Percentiles rank a stretch among this genome's conserved stretches.
phyloP scores from a whole-genome alignment of 2,797 vertebrate species.

The Fringilla coelebs region DNA sequence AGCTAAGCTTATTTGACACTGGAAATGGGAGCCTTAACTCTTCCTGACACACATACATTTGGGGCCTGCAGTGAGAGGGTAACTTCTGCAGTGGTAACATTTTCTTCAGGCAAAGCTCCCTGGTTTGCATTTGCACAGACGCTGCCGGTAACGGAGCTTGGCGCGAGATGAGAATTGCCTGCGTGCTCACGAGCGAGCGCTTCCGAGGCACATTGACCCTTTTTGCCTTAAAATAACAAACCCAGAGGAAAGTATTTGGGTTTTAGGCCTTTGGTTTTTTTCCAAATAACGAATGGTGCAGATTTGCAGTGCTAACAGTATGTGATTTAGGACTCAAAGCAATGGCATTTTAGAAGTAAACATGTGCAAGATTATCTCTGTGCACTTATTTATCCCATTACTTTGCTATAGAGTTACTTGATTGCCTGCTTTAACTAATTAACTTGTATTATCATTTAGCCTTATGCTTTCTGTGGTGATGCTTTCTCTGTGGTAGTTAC shows the following conservation, averaged over 20 bases:
- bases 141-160: not conserved
- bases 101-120: not conserved
- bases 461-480: not conserved
- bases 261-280: not conserved
- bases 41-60: not conserved
- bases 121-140: not conserved
- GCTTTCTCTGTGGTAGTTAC: not conserved
- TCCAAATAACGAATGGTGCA: not conserved
- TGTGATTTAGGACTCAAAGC: not conserved
- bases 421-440: not conserved
- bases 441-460: not conserved
- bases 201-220: constrained; percentile 14
- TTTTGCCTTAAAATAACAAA: constrained; percentile 49
- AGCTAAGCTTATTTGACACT: not conserved
- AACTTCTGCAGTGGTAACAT: not conserved
- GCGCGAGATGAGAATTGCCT: not conserved
- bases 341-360: constrained; percentile 22
- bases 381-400: not conserved
- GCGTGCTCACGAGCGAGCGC: not conserved
- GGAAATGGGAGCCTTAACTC: not conserved
- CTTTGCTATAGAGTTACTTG: not conserved
- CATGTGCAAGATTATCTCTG: not conserved
- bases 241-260: not conserved
- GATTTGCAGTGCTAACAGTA: not conserved
- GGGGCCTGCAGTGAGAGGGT: not conserved